phyloP scores from a whole-genome alignment of 2,888 invertebrate species.

The Tuberolachnus salignus region DNA sequence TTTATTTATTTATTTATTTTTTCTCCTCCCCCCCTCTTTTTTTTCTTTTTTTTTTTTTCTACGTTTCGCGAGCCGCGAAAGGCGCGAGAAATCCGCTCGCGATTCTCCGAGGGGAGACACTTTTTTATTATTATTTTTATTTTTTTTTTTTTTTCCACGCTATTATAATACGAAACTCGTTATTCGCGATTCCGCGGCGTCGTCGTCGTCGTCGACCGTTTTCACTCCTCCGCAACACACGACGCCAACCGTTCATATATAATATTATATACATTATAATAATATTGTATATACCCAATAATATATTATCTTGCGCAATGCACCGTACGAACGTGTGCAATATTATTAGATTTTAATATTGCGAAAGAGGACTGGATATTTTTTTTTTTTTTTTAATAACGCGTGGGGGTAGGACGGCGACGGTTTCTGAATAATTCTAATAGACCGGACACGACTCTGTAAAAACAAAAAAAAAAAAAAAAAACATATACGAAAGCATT shows the following conservation, averaged over 20 bases:
- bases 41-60: background rate
- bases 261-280: background rate
- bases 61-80: background rate
- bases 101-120: background rate
- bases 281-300: too few species aligned
- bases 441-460: too few species aligned
- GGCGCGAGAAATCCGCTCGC: constrained; percentile 27
- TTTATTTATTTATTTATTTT: background rate
- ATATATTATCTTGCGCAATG: too few species aligned
- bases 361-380: too few species aligned
- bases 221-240: background rate
- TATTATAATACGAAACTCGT: constrained; percentile 1
- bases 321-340: too few species aligned
- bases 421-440: too few species aligned
- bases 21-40: background rate
- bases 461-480: too few species aligned
- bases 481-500: too few species aligned
- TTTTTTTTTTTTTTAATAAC: too few species aligned
- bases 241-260: background rate
- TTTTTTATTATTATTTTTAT: background rate
- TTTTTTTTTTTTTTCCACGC: background rate
- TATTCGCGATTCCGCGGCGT: constrained; percentile 14
- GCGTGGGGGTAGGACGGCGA: too few species aligned
- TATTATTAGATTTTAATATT: too few species aligned
- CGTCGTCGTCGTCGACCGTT: too few species aligned